A percentile compares a stretch with the other conserved stretches of the same genome.
phyloP scores from a whole-genome alignment of 2,797 vertebrate species.

The Varecia variegata region DNA sequence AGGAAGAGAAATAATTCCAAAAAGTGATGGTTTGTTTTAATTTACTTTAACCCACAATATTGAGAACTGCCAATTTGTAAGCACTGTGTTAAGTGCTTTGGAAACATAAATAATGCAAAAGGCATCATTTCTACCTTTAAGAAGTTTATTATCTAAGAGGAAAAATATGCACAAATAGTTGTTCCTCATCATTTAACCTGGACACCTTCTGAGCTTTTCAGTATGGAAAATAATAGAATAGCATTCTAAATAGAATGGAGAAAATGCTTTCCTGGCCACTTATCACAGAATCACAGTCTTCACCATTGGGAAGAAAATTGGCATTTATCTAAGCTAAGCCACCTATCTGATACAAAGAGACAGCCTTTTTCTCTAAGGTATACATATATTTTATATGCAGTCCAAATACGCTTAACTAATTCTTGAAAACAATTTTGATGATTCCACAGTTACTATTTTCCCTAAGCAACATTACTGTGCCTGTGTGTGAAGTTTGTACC shows the following conservation, averaged over 20 bases:
- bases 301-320: neutral
- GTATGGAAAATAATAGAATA: neutral
- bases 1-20: neutral
- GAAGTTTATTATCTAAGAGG: neutral
- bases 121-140: neutral
- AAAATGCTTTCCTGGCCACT: neutral
- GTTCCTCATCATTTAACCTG: neutral
- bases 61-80: neutral
- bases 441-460: neutral
- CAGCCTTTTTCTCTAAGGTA: neutral
- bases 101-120: constrained; percentile 22
- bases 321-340: neutral
- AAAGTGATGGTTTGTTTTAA: constrained; percentile 19
- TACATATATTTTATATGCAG: neutral
- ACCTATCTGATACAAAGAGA: neutral
- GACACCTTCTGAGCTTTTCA: neutral
- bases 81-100: neutral
- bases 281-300: neutral
- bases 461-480: neutral
- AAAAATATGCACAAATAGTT: neutral
- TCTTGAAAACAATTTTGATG: neutral
- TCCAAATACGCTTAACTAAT: neutral
- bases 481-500: neutral
- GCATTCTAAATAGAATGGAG: neutral
- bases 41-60: neutral